Evolutionary conservation across 2,888 invertebrate genomes (phyloP), one percentile per base, ranked within the genome.

Genomic region (Crocallis elinguaria): DNA sequence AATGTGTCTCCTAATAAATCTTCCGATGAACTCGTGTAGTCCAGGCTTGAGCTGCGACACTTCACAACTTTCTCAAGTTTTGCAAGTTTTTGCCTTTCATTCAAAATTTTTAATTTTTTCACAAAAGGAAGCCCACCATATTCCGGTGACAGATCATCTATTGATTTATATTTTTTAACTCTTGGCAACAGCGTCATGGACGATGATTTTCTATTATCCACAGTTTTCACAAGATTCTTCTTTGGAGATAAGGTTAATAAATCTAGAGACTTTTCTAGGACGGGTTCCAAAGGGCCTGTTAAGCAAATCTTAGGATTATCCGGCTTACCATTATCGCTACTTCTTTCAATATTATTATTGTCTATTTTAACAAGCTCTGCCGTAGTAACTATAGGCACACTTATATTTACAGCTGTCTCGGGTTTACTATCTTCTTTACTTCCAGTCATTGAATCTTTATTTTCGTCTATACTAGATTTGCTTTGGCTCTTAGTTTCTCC

Each of bases 51-150:
- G 80, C 96, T 97, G 57, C 97, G 92, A 55, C 93, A 93, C 78
- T 94, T 94, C 17, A 96, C 94, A 8, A 94, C 95, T 63, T 93
- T 94, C 79, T 97, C 96, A 36, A 97, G 88, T 77, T 96, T 96
- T 23, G 95, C 96, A 57, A 97, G 83, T 85, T 97, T 97, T 77
- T 97, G 97, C 7, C 97, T 93, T 84, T 97, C 97, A 79, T 97
- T 97, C 37, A 97, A 91, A 66, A 97, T 97, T 89, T 97, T 97
- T 39, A 97, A 86, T 70, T 97, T 96, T 82, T 97, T 97, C 0
- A 97, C 97, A 75, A 97, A 97, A 0, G 97, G 97, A 53, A 97
- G 83, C 9, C 96, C 95, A 42, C 95, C 95, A 70, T 97, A 97
- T 78, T 97, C 97, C 0, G 97, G 97, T 6, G 96, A 97, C 25